phyloP scores from a whole-genome alignment of 2,797 vertebrate genomes.

The Chromis chromis region DNA sequence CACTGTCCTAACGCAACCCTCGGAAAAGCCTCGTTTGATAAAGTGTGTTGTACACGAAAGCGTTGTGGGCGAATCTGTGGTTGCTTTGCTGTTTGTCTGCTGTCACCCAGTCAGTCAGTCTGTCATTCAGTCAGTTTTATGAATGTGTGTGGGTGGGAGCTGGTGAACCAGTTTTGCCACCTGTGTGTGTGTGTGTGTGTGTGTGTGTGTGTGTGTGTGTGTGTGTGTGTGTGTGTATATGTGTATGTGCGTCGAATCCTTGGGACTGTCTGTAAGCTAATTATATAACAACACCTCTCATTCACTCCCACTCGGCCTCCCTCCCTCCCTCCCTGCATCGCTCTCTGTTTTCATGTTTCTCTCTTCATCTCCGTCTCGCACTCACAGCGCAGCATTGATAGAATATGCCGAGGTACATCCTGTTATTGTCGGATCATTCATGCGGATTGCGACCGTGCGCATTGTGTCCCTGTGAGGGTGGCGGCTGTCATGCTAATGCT shows the following conservation, averaged over 20 bases:
- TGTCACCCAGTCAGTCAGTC: conserved; percentile 63
- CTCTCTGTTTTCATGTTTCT: conserved; percentile 13
- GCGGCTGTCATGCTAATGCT: conserved; percentile 57
- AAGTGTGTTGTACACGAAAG: conserved; percentile 12
- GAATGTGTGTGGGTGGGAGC: conserved; percentile 83
- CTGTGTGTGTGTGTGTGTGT: conserved; percentile 55
- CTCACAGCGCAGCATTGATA: conserved; percentile 26
- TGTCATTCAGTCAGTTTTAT: conserved; percentile 83
- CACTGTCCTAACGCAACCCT: neutral
- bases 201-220: conserved; percentile 30
- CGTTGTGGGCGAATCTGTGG: conserved; percentile 57
- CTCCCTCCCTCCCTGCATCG: conserved; percentile 22
- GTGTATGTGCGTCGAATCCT: conserved; percentile 47
- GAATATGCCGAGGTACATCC: conserved; percentile 68
- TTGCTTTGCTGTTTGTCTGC: conserved; percentile 71
- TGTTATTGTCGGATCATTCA: conserved; percentile 75
- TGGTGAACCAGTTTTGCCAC: conserved; percentile 78
- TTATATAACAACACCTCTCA: conserved; percentile 79
- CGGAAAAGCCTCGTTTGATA: conserved; percentile 31
- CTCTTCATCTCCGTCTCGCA: conserved; percentile 18
- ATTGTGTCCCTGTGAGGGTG: conserved; percentile 61
- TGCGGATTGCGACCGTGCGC: conserved; percentile 49
- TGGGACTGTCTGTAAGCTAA: conserved; percentile 74
- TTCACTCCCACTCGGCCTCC: conserved; percentile 65
- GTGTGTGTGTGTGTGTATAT: conserved; percentile 13